These are phyloP conservation scores for Pelvicachromis taeniatus DNA, from an alignment of 2,113 vertebrate species.

Conservation along the genomic window DNA sequence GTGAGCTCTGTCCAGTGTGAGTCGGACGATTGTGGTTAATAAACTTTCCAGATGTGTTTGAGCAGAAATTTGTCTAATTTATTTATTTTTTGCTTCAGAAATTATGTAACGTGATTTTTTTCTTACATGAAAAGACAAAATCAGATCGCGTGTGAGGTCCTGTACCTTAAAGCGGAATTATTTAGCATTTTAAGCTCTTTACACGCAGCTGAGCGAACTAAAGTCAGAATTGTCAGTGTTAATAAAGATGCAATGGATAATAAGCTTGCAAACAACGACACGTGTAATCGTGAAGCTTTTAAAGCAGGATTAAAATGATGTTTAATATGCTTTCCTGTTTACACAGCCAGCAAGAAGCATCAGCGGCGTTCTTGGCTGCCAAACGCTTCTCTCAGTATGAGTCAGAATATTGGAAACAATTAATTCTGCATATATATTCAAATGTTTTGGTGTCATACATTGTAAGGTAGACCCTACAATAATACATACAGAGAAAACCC, in stretches of 20 bases:
- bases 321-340: rapidly evolving
- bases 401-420: neutral
- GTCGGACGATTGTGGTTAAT: constrained; percentile 74
- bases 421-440: neutral
- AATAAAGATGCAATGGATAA: neutral
- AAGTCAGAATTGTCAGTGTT: neutral
- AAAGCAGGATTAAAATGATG: neutral
- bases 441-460: too few species aligned
- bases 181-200: neutral
- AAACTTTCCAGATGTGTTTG: constrained; percentile 69
- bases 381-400: neutral
- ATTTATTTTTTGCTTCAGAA: neutral
- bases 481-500: too few species aligned
- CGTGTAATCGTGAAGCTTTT: neutral
- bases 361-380: neutral
- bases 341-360: neutral
- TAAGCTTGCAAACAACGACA: neutral
- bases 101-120: neutral
- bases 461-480: too few species aligned
- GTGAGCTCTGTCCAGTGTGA: constrained; percentile 66
- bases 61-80: neutral
- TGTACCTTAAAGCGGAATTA: neutral
- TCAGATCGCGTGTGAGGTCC: neutral
- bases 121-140: neutral
- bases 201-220: neutral